Evolutionary conservation across 2,113 vertebrate genomes (phyloP), one percentile per base, ranked within the genome.

Genomic region (Pseudopipra pipra): DNA sequence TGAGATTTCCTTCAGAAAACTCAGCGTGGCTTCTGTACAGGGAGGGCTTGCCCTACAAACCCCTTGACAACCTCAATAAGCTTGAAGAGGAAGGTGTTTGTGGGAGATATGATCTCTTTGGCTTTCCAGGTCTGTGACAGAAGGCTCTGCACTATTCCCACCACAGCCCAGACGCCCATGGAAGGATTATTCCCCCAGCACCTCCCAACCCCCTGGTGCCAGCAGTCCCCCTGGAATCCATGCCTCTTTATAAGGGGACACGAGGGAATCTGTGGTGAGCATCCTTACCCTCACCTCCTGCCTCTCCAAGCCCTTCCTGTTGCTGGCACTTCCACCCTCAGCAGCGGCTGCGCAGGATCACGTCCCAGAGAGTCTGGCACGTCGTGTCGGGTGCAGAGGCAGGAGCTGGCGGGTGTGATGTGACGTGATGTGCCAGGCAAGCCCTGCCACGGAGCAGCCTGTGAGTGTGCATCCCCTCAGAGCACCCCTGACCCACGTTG

Each of bases 141-240:
- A 71, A 74, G 56, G 25, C 43, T 67, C 78, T 51, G 28, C 31
- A 5, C 24, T 37, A 5, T 58, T 51, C 47, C 46, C 78, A n/a
- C 2, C 25, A 4, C 2, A 14, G 31, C 37, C 31, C 55, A 43
- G 58, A 16, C 31, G 19, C 23, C 49, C 41, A 5, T 0, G 24
- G 70, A 62, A 22, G 25, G 80, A 63, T 68, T 66, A 52, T 30
- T 25, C 8, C 23, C 28, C 19, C 75, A 35, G 16, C 5, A 18
- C 35, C 59, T 76, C 49, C 21, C 2, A 0, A 4, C 31, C 7
- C 9, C 14, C n/a, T n/a, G 75, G 17, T 63, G 27, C 27, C 74
- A 61, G 31, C 62, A 87, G n/a, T 19, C 5, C 21, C 21, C 28
- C 28, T 0, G 0, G 0, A 11, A 46, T 14, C 35, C 28, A 8